phyloP scores from a whole-genome alignment of 2,888 invertebrate species.

The Cryptus armator region DNA sequence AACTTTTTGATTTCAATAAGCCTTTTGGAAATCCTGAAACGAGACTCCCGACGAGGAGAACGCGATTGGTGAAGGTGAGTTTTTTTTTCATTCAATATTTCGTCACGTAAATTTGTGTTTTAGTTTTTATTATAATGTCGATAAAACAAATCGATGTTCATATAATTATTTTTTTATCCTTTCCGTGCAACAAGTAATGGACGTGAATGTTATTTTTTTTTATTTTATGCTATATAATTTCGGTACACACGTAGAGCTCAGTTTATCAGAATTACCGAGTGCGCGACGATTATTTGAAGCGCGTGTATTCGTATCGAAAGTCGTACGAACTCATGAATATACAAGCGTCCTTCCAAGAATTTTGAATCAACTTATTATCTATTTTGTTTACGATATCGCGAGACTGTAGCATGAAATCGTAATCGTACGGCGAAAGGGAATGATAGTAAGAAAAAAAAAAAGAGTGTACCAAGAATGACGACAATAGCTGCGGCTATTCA shows the following conservation, averaged over 20 bases:
- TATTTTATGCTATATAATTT: too few relatives aligned
- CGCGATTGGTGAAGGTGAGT: constrained; percentile 61
- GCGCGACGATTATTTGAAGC: neutral
- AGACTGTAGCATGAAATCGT: neutral
- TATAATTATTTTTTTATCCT: too few relatives aligned
- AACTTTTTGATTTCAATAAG: constrained; percentile 1
- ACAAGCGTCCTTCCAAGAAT: constrained; percentile 40
- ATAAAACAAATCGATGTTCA: neutral
- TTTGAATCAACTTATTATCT: constrained; percentile 28
- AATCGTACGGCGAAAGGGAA: constrained; percentile 5
- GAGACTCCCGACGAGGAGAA: constrained; percentile 60
- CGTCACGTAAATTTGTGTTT: neutral
- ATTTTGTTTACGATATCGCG: constrained; percentile 35
- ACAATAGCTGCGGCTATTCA: constrained; percentile 9
- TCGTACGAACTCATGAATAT: neutral
- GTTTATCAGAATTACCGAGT: neutral
- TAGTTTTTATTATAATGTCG: neutral
- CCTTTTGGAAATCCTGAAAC: constrained; percentile 18
- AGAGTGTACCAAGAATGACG: neutral
- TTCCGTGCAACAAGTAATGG: too few relatives aligned
- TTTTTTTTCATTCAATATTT: constrained; percentile 2
- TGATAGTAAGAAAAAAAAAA: constrained; percentile 2
- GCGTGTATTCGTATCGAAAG: neutral
- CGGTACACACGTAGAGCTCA: neutral
- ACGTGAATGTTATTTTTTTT: too few relatives aligned